Evolutionary conservation across 2,113 vertebrate genomes (phyloP).

Genomic region (Bothrops jararaca): DNA sequence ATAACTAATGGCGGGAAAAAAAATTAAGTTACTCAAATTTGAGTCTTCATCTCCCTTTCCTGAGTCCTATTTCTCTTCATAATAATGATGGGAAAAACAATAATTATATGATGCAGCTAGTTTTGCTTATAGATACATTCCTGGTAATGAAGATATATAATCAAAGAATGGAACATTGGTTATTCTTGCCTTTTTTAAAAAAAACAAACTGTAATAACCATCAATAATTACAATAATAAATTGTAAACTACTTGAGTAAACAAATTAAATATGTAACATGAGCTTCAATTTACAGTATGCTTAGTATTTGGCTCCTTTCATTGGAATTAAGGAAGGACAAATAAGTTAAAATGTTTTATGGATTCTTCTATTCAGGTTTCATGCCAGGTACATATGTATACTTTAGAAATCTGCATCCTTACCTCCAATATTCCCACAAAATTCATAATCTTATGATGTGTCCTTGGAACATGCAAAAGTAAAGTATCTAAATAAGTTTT

Average conservation of each 20-base stretch:
- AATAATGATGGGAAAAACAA: background rate
- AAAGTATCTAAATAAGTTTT: background rate
- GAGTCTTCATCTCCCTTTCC: background rate
- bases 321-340: background rate
- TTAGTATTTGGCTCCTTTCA: background rate
- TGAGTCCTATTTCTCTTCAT: background rate
- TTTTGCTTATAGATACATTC: background rate
- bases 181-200: background rate
- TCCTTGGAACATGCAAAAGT: background rate
- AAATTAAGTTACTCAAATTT: background rate
- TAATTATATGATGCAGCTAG: background rate
- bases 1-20: background rate
- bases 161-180: background rate
- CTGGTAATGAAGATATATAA: background rate
- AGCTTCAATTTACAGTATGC: background rate
- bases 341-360: background rate
- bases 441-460: background rate
- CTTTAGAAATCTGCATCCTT: background rate
- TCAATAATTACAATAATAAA: background rate
- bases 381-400: background rate
- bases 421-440: background rate
- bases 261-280: background rate
- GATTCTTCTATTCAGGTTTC: background rate
- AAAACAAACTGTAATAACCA: background rate
- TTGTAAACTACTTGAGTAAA: background rate